Conservation (phyloP, 2,113 vertebrate genomes). For the Bolborhynchus lineola region DNA sequence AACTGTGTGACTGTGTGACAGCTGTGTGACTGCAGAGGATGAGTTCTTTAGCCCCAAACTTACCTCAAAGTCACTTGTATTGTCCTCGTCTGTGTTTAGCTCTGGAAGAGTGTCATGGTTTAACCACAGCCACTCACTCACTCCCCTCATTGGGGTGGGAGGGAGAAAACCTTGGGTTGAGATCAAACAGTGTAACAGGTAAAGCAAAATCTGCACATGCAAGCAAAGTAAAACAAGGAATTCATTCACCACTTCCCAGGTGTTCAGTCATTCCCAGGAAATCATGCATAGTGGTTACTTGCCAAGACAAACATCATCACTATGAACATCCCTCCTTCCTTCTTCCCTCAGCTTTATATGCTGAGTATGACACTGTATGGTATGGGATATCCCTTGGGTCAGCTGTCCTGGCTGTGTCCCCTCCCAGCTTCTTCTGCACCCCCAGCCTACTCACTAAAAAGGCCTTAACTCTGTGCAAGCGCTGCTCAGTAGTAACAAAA, state of each 20-base stretch:
- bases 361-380: background rate
- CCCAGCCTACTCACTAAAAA: background rate
- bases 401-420: background rate
- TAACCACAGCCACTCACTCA: background rate
- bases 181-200: background rate
- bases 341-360: background rate
- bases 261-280: background rate
- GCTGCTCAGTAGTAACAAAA: background rate
- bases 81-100: background rate
- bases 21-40: accelerated
- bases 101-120: background rate
- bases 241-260: background rate
- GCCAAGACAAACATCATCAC: background rate
- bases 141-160: background rate
- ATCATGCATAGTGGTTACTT: background rate
- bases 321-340: background rate
- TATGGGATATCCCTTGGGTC: background rate
- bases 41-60: background rate
- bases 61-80: background rate
- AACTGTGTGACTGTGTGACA: too few relatives aligned
- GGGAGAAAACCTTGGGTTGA: background rate
- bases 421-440: background rate
- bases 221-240: background rate
- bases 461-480: background rate
- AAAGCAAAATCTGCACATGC: background rate